Evolutionary conservation across 2,888 invertebrate genomes (phyloP).

Genomic region (Leptarthrus brevirostris): DNA sequence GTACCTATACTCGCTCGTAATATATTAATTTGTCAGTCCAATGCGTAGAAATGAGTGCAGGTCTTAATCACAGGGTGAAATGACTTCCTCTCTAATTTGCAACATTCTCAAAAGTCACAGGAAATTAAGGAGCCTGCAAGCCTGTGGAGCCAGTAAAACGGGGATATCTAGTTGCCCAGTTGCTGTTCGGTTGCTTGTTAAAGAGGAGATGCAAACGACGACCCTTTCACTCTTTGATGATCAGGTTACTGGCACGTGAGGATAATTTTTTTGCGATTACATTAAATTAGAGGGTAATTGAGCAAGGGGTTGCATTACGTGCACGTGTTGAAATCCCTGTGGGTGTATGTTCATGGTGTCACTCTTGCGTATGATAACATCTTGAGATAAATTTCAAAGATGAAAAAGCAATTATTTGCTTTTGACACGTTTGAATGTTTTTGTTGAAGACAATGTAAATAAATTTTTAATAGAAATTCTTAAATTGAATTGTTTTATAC

Average conservation of each 20-base stretch:
- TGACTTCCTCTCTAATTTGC: constrained; percentile 25
- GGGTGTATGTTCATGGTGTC: constrained; percentile 38
- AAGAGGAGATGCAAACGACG: constrained; percentile 37
- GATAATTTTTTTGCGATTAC: constrained; percentile 55
- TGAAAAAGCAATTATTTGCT: constrained; percentile 9
- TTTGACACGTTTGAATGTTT: constrained; percentile 10
- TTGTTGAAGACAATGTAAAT: too few species aligned
- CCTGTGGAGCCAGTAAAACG: neutral
- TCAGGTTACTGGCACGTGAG: constrained; percentile 55
- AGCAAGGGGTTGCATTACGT: constrained; percentile 54
- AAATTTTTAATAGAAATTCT: too few species aligned
- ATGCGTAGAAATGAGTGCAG: neutral
- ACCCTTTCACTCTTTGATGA: constrained; percentile 53
- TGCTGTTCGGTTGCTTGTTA: neutral
- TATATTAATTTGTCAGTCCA: too few species aligned
- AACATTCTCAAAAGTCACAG: constrained; percentile 34
- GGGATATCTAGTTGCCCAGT: constrained; percentile 27
- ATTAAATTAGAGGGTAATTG: constrained; percentile 55
- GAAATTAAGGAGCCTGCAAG: constrained; percentile 35
- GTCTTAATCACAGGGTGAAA: constrained; percentile 33
- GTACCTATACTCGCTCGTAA: too few species aligned
- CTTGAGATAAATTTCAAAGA: constrained; percentile 44
- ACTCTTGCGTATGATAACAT: constrained; percentile 36
- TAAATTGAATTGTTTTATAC: too few species aligned
- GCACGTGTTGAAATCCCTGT: constrained; percentile 49